Evolutionary conservation across 2,888 invertebrate genomes (phyloP).

Genomic region (Oithona nana): DNA sequence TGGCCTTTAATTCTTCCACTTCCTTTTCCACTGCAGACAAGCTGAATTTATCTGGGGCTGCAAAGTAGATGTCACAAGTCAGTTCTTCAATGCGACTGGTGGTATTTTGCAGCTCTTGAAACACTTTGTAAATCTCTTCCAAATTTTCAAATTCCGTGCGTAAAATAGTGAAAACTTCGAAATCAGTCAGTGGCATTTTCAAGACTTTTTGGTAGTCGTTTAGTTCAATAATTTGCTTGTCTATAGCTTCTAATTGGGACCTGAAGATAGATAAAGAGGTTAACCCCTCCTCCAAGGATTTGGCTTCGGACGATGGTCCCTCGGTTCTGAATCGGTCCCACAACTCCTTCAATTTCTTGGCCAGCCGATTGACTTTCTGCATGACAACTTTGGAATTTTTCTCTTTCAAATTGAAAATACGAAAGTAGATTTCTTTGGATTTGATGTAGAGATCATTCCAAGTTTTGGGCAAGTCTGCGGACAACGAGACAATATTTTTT

Average conservation of each 20-base stretch:
- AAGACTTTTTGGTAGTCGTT: neutral
- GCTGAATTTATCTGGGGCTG: neutral
- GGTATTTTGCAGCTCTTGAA: neutral
- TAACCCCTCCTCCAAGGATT: neutral
- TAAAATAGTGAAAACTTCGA: neutral
- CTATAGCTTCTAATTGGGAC: neutral
- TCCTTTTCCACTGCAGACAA: neutral
- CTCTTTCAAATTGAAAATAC: neutral
- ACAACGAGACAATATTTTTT: neutral
- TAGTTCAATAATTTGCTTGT: neutral
- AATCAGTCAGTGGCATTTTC: slow-evolving; percentile 3
- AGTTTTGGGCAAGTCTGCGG: neutral
- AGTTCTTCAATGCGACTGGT: neutral
- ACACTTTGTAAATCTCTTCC: neutral
- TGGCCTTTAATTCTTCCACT: neutral
- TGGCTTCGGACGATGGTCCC: neutral
- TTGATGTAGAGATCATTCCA: slow-evolving; percentile 13
- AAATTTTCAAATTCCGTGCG: neutral
- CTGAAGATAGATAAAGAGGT: neutral
- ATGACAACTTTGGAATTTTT: neutral
- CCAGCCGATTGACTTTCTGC: neutral
- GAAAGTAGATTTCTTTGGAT: slow-evolving; percentile 12
- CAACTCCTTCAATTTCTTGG: neutral
- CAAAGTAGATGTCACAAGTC: slow-evolving; percentile 1
- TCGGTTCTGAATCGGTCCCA: neutral